These are phyloP conservation scores for Pagetopsis macropterus DNA, from an alignment of 2,797 vertebrate genomes.

Conservation along the genomic window DNA sequence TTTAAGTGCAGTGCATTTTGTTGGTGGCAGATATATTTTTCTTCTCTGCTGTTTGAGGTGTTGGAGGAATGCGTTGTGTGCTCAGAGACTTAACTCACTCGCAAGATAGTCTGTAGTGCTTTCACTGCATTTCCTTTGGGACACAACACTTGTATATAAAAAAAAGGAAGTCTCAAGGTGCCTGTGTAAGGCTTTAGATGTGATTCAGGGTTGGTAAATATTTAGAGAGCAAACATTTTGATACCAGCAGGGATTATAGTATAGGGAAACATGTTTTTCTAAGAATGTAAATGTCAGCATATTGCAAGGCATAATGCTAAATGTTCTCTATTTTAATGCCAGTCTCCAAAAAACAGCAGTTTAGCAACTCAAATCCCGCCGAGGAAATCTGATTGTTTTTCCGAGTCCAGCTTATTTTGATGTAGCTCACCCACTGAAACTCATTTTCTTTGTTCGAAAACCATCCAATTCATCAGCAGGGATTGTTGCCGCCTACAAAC, in stretches of 20 bases:
- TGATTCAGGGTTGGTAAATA: constrained; percentile 81
- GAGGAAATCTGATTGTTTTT: constrained; percentile 49
- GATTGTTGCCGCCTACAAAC: constrained; percentile 65
- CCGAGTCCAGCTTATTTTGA: constrained; percentile 48
- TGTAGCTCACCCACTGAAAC: constrained; percentile 48
- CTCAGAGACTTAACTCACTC: constrained; percentile 73
- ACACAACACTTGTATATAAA: constrained; percentile 66
- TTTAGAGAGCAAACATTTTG: constrained; percentile 84
- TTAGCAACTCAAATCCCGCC: constrained; percentile 41
- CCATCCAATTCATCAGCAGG: constrained; percentile 58
- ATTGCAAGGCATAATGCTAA: constrained; percentile 55
- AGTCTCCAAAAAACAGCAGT: constrained; percentile 35
- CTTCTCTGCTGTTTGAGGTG: constrained; percentile 65
- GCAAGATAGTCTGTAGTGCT: constrained; percentile 71
- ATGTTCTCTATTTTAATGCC: constrained; percentile 59
- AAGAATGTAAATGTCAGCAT: constrained; percentile 79
- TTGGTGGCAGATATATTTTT: constrained; percentile 53
- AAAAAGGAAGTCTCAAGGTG: constrained; percentile 73
- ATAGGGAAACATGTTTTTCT: constrained; percentile 76
- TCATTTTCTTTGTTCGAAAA: constrained; percentile 56
- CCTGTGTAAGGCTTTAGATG: constrained; percentile 77
- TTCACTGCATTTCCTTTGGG: constrained; percentile 77
- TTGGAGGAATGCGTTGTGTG: constrained; percentile 60
- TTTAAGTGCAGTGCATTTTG: constrained; percentile 51
- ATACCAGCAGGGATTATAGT: constrained; percentile 80